Evolutionary conservation across 2,888 invertebrate species (phyloP).

Genomic region (Synergus japonicus): DNA sequence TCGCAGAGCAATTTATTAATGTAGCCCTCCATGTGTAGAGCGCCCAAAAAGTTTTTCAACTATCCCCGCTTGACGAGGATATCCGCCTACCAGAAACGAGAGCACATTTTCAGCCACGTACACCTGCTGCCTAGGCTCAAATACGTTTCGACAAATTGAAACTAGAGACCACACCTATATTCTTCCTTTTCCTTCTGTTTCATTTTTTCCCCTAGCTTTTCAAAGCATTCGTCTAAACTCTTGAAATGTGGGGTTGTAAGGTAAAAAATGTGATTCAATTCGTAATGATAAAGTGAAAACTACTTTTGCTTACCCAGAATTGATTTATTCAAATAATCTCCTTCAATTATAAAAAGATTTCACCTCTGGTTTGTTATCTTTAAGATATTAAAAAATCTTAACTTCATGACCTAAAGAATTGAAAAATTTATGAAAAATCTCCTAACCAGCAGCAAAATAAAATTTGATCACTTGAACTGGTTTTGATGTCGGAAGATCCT

Average conservation of each 20-base stretch:
- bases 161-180: neutral
- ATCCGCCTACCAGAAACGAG: constrained; percentile 47
- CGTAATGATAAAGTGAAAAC: neutral
- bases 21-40: constrained; percentile 53
- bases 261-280: neutral
- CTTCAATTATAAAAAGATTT: too few relatives aligned
- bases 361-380: too few relatives aligned
- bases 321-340: too few relatives aligned
- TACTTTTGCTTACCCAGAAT: neutral
- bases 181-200: neutral
- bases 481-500: too few relatives aligned
- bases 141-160: constrained; percentile 51
- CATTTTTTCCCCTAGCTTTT: neutral
- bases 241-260: neutral
- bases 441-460: too few relatives aligned
- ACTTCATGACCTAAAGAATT: too few relatives aligned
- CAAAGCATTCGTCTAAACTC: neutral
- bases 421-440: too few relatives aligned
- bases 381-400: too few relatives aligned
- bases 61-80: constrained; percentile 44
- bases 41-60: constrained; percentile 57
- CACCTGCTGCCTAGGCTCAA: constrained; percentile 50
- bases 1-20: constrained; percentile 61
- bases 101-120: constrained; percentile 51
- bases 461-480: too few relatives aligned